Conservation (phyloP, 2,113 vertebrate species). For the Thalassarche chlororhynchos region DNA sequence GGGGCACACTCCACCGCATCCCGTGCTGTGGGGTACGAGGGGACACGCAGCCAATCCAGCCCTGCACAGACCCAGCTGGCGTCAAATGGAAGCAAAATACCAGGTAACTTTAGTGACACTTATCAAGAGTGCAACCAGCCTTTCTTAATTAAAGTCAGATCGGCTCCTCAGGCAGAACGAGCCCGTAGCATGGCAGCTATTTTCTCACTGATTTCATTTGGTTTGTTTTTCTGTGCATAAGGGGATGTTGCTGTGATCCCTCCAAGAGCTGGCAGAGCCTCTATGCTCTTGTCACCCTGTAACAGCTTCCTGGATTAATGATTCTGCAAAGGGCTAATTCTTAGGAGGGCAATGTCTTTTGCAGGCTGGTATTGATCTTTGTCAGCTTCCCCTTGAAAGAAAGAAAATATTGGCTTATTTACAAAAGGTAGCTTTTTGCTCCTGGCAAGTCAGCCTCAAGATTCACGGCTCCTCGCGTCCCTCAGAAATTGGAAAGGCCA, state of each 20-base stretch:
- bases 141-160: not conserved
- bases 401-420: slow-evolving; percentile 77
- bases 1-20: accelerated
- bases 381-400: slow-evolving; percentile 70
- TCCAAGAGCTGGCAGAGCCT: slow-evolving; percentile 49
- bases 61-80: not conserved
- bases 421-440: slow-evolving; percentile 65
- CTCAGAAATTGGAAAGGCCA: slow-evolving; percentile 11
- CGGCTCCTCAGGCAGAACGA: not conserved
- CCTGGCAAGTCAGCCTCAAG: slow-evolving; percentile 44
- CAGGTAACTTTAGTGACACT: not conserved
- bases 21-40: accelerated
- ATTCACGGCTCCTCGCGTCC: slow-evolving; percentile 26
- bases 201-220: not conserved
- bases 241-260: not conserved
- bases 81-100: not conserved
- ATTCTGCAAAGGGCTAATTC: slow-evolving; percentile 70
- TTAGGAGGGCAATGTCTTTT: slow-evolving; percentile 72
- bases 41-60: too few relatives aligned
- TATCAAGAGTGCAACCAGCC: not conserved
- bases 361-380: slow-evolving; percentile 74
- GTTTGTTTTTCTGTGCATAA: slow-evolving; percentile 17
- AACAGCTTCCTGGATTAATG: slow-evolving; percentile 71
- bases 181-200: not conserved
- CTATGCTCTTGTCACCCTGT: slow-evolving; percentile 52